phyloP scores from a whole-genome alignment of 2,888 invertebrate species.

The Brachyptera putata region DNA sequence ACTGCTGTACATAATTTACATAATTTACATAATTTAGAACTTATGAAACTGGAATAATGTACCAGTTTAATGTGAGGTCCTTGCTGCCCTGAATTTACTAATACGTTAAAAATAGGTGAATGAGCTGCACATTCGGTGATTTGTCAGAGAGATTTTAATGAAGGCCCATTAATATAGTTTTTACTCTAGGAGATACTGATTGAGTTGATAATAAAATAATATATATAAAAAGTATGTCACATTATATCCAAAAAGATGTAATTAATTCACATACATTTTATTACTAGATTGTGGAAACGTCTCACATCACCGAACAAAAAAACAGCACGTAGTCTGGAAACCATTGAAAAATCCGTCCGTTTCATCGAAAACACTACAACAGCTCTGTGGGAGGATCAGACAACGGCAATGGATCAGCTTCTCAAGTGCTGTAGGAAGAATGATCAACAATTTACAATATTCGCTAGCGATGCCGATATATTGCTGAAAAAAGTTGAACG shows the following conservation, averaged over 20 bases:
- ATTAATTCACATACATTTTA: constrained; percentile 2
- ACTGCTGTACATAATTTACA: no score
- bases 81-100: no score
- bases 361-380: constrained; percentile 41
- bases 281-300: constrained; percentile 38
- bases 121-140: no score
- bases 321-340: constrained; percentile 40
- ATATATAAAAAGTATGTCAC: background rate
- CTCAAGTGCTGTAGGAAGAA: constrained; percentile 40
- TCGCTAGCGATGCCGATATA: constrained; percentile 42
- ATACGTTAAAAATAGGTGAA: no score
- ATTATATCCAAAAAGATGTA: background rate
- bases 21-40: no score
- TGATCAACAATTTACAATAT: constrained; percentile 40
- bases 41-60: no score
- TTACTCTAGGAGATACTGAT: no score
- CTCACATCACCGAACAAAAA: constrained; percentile 39
- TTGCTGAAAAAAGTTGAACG: constrained; percentile 42
- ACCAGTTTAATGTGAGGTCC: no score
- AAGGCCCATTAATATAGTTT: no score
- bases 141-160: no score
- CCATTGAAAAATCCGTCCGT: constrained; percentile 39
- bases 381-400: constrained; percentile 37
- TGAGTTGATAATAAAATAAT: no score
- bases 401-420: constrained; percentile 32